Base-by-base conservation (phyloP, 53 echinoderm and acorn worm genomes). In the Holothuria scabra region DNA sequence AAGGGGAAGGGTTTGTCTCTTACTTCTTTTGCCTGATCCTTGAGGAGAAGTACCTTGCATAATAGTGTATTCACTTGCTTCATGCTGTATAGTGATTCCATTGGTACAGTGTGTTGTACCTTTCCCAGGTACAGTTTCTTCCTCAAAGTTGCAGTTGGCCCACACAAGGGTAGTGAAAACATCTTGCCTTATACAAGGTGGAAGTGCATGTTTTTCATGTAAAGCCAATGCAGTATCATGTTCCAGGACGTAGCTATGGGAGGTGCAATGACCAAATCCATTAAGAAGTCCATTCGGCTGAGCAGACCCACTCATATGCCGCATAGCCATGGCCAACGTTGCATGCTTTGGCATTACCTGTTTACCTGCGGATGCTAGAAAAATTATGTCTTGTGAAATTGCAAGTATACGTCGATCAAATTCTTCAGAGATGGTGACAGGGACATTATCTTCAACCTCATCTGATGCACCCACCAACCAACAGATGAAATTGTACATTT, bases 121-220 rank as follows among this genome's bases (percentile, higher is more conserved):
- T 38, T 88, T 84, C 22, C 91, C 91, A 25, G 88, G 80, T 23
- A 85, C 12, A 2, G 91, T 92, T 60, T 86, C 86, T 57, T 85
- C 88, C 1, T 82, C 88, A 81, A 91, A 91, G 46, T 91, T 88
- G 41, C 81, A 88, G 46, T 85, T 91, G 65, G 88, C 88, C 85
- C 91, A 91, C 24, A 92, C 83, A 26, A 86, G 57, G 13, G 89
- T 89, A 6, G 86, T 85, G 68, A 81, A 90, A 21, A 58, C 6
- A 26, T 31, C 46, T 28, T 62, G 55, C 28, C 63, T 56, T n/a
- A 70, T 55, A 23, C 80, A 81, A 28, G 26, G 35, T 48, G 92
- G 89, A 84, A 32, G 38, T 44, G 52, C 28, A 60, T 78, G 35
- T 85, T 87, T 65, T 65, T 90, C 74, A 38, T 48, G 52, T 29